Conservation (phyloP, 2,888 invertebrate genomes). For the Ectemnius lituratus region DNA sequence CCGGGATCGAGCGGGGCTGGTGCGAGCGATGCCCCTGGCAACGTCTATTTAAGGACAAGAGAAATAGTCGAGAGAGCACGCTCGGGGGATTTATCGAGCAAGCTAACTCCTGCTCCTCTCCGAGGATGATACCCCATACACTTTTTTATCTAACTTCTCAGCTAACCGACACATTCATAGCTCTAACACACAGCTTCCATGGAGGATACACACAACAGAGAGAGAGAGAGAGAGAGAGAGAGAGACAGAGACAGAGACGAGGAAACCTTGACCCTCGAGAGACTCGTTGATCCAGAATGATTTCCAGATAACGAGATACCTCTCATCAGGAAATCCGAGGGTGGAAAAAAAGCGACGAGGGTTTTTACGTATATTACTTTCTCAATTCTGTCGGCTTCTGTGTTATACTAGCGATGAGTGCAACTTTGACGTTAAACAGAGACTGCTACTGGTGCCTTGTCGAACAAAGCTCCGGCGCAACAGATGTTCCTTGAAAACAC, state of each 20-base stretch:
- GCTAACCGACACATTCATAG: neutral
- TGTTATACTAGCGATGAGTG: neutral
- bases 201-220: neutral
- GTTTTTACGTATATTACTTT: neutral
- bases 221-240: too few relatives aligned
- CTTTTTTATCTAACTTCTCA: too few relatives aligned
- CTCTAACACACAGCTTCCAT: too few relatives aligned
- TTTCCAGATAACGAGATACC: neutral
- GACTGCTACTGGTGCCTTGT: neutral
- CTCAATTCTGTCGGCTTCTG: neutral
- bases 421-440: neutral
- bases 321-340: neutral
- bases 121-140: too few relatives aligned
- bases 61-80: conserved; percentile 12
- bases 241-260: too few relatives aligned
- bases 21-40: conserved; percentile 49
- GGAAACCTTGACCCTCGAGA: neutral
- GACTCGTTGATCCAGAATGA: neutral
- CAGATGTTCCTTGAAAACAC: neutral
- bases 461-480: conserved; percentile 3
- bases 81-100: neutral
- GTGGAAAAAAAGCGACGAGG: neutral
- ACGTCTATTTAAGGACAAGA: conserved; percentile 54
- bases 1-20: conserved; percentile 44
- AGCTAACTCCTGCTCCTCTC: neutral